Percentiles rank a stretch among this genome's conserved stretches.
These are phyloP conservation scores for Metopia argyrocephala DNA, from an alignment of 2,888 invertebrate genomes.

Conservation along the genomic window DNA sequence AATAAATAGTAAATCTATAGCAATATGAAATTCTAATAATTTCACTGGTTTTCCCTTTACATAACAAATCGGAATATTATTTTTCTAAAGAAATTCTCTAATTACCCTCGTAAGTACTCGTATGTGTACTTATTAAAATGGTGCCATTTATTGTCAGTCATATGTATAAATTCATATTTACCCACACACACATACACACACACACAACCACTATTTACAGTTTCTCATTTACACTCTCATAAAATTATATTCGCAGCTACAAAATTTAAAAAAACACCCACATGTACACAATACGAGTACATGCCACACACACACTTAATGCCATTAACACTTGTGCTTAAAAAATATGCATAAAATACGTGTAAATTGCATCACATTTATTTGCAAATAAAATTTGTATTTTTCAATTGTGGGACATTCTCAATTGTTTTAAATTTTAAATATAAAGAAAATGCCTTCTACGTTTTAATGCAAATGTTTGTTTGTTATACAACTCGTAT, in stretches of 20 bases:
- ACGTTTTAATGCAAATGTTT: not conserved
- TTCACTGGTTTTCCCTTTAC: too few relatives aligned
- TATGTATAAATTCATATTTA: too few relatives aligned
- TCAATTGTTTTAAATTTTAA: not conserved
- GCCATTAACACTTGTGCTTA: not conserved
- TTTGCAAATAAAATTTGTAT: slow-evolving; percentile 32
- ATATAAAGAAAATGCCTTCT: not conserved
- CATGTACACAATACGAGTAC: not conserved
- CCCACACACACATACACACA: slow-evolving; percentile 1
- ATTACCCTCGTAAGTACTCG: not conserved
- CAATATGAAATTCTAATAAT: too few relatives aligned
- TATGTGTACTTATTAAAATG: slow-evolving; percentile 16
- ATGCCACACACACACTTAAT: not conserved
- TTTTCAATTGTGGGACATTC: not conserved
- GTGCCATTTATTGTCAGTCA: too few relatives aligned
- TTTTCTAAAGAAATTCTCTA: too few relatives aligned
- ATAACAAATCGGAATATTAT: too few relatives aligned
- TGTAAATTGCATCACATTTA: slow-evolving; percentile 56
- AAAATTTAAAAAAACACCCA: not conserved
- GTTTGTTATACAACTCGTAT: not conserved
- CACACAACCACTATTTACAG: slow-evolving; percentile 22
- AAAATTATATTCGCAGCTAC: slow-evolving; percentile 11
- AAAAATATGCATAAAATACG: slow-evolving; percentile 54
- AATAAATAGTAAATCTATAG: too few relatives aligned
- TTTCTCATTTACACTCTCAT: slow-evolving; percentile 40